Conservation (phyloP, 2,797 vertebrate species). For the Sciurus carolinensis region DNA sequence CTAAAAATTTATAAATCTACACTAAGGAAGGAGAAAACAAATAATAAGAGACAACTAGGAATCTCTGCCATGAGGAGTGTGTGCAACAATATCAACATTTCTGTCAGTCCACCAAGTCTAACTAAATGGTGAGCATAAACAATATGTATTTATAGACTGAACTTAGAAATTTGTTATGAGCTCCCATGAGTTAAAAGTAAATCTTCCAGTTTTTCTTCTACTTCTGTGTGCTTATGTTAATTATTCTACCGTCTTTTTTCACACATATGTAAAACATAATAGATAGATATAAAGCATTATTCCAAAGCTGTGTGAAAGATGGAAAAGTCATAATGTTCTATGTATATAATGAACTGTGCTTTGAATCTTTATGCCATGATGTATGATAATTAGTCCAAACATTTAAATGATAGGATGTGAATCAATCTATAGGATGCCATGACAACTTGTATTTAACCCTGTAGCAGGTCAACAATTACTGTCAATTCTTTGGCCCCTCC, state of each 20-base stretch:
- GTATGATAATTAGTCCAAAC: background rate
- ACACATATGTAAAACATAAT: background rate
- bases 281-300: background rate
- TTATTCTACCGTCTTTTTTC: slow-evolving; percentile 11
- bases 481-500: background rate
- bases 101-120: background rate
- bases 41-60: background rate
- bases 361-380: slow-evolving; percentile 18
- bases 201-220: background rate
- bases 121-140: background rate
- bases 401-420: slow-evolving; percentile 18
- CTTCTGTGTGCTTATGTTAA: slow-evolving; percentile 1
- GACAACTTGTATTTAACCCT: background rate
- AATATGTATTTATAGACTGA: background rate
- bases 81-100: background rate
- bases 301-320: slow-evolving; percentile 28
- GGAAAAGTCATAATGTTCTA: background rate
- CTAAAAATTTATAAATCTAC: background rate
- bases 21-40: background rate
- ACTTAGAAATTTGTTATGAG: background rate
- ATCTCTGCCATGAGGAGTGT: background rate
- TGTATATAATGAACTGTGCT: background rate
- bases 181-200: background rate
- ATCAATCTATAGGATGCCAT: background rate
- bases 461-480: background rate